These are phyloP conservation scores for Ictalurus punctatus DNA, from an alignment of 2,113 vertebrate genomes.

Conservation along the genomic window DNA sequence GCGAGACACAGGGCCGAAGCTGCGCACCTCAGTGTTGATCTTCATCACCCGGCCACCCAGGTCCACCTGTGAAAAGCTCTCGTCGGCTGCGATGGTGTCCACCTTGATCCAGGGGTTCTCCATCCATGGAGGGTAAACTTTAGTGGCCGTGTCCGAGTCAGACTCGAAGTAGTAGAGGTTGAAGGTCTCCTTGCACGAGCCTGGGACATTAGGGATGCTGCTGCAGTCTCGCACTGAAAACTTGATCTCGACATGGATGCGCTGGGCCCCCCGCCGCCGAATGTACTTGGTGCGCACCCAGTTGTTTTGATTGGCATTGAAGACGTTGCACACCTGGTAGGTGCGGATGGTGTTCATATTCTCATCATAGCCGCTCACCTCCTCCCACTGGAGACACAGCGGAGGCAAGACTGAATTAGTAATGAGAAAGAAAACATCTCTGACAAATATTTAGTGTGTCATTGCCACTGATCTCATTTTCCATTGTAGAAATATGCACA, in stretches of 20 bases:
- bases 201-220: slow-evolving; percentile 93
- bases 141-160: slow-evolving; percentile 83
- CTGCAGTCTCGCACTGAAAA: slow-evolving; percentile 96
- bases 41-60: slow-evolving; percentile 93
- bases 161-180: slow-evolving; percentile 94
- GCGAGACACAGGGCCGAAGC: slow-evolving; percentile 91
- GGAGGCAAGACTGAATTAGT: slow-evolving; percentile 30
- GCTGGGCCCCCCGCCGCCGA: slow-evolving; percentile 83
- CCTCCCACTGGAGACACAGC: slow-evolving; percentile 84
- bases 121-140: slow-evolving; percentile 89
- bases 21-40: slow-evolving; percentile 93
- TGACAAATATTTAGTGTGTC: neutral
- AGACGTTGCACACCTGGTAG: slow-evolving; percentile 97
- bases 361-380: slow-evolving; percentile 95
- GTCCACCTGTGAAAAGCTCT: slow-evolving; percentile 97
- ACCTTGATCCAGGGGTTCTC: slow-evolving; percentile 97
- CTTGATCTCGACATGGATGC: slow-evolving; percentile 97
- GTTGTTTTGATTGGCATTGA: slow-evolving; percentile 93
- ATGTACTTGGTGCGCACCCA: slow-evolving; percentile 95
- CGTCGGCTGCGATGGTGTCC: slow-evolving; percentile 92
- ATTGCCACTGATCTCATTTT: slow-evolving; percentile 10
- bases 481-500: neutral
- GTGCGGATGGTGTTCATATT: slow-evolving; percentile 98
- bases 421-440: slow-evolving; percentile 24
- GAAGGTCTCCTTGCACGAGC: slow-evolving; percentile 97